Conservation (phyloP, 1,140 invertebrate genomes). For the Drosophila insularis region DNA sequence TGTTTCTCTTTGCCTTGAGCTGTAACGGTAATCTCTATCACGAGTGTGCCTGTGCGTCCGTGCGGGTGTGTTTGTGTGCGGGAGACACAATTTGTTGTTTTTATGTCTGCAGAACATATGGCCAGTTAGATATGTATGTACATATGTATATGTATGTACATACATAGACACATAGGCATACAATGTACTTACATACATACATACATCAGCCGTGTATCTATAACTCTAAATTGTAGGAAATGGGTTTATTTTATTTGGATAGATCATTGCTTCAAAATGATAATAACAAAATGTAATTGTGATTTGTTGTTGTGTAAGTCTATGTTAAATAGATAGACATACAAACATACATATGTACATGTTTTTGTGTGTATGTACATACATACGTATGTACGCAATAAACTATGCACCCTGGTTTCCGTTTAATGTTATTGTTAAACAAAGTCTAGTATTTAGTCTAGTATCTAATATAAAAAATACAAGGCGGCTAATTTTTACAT, state of each 20-base stretch:
- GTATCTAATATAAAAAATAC: not conserved
- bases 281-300: conserved; percentile 7
- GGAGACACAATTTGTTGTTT: not conserved
- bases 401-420: not conserved
- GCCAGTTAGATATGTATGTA: not conserved
- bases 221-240: not conserved
- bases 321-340: conserved; percentile 3
- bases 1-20: conserved; percentile 26
- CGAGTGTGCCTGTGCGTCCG: conserved; percentile 40
- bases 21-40: conserved; percentile 16
- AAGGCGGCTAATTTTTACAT: not conserved
- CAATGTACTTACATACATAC: not conserved
- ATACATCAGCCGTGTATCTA: not conserved
- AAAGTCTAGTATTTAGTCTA: not conserved
- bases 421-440: not conserved
- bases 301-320: conserved; percentile 11
- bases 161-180: not conserved
- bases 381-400: too few species aligned
- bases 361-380: conserved; percentile 10
- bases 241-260: not conserved
- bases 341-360: conserved; percentile 14
- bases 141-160: too few species aligned
- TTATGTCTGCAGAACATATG: conserved; percentile 6
- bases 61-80: not conserved
- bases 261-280: conserved; percentile 3